Conservation (phyloP, 2,888 invertebrate species). For the Aporophyla lueneburgensis region DNA sequence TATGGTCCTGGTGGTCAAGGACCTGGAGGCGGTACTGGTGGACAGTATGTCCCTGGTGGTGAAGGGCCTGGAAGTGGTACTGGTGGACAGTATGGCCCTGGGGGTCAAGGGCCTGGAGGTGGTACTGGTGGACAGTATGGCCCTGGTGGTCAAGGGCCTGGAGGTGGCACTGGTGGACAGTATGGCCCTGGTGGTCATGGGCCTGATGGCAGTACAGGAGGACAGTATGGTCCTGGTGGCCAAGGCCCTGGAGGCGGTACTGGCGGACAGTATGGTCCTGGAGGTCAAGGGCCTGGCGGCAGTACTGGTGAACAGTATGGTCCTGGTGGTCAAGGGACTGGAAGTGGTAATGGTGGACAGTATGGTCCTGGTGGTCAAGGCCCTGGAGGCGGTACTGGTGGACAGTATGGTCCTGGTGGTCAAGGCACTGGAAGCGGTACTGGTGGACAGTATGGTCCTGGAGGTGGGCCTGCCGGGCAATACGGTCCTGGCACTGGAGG, state of each 20-base stretch:
- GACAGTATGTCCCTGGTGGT: neutral
- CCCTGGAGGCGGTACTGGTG: conserved; percentile 18
- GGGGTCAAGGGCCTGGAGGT: conserved; percentile 36
- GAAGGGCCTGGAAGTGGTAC: neutral
- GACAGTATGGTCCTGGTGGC: conserved; percentile 23
- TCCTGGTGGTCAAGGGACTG: conserved; percentile 21
- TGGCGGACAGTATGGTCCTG: conserved; percentile 4
- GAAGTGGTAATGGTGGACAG: conserved; percentile 14
- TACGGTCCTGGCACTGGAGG: neutral
- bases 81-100: conserved; percentile 15
- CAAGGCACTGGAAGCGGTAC: conserved; percentile 3
- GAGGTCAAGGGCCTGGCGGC: conserved; percentile 3
- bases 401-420: conserved; percentile 14
- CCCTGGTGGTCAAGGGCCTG: conserved; percentile 1
- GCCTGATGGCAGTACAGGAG: conserved; percentile 33
- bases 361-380: conserved; percentile 25
- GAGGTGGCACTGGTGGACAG: conserved; percentile 18
- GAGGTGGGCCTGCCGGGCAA: neutral
- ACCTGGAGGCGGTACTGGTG: neutral
- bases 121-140: conserved; percentile 20
- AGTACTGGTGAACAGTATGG: conserved; percentile 40
- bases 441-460: conserved; percentile 30
- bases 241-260: neutral
- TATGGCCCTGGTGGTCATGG: conserved; percentile 16
- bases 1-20: conserved; percentile 11